Percentiles rank a stretch among this genome's conserved stretches.
phyloP scores from a whole-genome alignment of 53 echinoderm and acorn worm genomes.

The Zoroaster sp. region DNA sequence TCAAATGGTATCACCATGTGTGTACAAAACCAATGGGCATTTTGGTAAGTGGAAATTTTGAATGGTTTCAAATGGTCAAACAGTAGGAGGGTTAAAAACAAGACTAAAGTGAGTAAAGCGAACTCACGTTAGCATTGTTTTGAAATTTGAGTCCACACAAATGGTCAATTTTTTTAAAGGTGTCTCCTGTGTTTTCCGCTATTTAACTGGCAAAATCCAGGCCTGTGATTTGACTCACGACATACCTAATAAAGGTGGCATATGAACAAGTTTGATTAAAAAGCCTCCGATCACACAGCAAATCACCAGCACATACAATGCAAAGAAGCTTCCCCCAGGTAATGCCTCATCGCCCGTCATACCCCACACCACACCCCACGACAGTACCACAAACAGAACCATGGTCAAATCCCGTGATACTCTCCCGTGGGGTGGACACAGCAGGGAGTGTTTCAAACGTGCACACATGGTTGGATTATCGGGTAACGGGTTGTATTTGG shows the following conservation, averaged over 20 bases:
- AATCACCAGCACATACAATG: conserved; percentile 77
- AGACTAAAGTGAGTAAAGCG: too few relatives aligned
- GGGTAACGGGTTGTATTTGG: conserved; percentile 18
- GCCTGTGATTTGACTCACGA: too few relatives aligned
- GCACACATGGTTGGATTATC: conserved; percentile 57
- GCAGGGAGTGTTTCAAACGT: conserved; percentile 57
- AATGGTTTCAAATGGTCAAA: too few relatives aligned
- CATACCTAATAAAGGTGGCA: conserved; percentile 88
- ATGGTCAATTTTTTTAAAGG: too few relatives aligned
- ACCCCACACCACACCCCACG: conserved; percentile 91
- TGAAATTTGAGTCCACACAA: too few relatives aligned
- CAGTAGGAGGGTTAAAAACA: too few relatives aligned
- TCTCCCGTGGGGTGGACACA: conserved; percentile 86
- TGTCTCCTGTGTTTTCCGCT: too few relatives aligned
- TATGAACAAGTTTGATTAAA: conserved; percentile 68
- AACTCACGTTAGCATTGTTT: too few relatives aligned
- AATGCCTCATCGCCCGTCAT: conserved; percentile 79
- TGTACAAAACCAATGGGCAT: too few relatives aligned
- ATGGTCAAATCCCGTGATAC: conserved; percentile 68
- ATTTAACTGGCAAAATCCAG: too few relatives aligned
- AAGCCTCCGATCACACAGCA: conserved; percentile 79
- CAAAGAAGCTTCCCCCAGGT: conserved; percentile 95
- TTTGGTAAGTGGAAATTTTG: too few relatives aligned
- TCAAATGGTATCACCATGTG: too few relatives aligned
- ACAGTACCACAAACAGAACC: conserved; percentile 51